A percentile compares a stretch with the other conserved stretches of the same genome.
Evolutionary conservation across 1,140 invertebrate genomes (phyloP).

Genomic region (Belonocnema kinseyi): DNA sequence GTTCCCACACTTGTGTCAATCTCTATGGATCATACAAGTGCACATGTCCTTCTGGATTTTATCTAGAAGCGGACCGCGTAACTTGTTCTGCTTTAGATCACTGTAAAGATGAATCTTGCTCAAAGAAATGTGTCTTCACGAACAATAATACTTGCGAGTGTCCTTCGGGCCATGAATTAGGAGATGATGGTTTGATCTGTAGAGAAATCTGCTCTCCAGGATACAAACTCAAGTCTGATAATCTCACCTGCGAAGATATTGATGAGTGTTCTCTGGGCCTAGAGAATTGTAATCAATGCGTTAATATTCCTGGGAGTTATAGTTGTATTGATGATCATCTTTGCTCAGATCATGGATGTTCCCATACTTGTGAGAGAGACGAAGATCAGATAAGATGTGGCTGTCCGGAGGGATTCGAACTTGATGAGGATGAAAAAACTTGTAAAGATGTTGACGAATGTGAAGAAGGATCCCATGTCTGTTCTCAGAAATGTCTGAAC

Average conservation of each 20-base stretch:
- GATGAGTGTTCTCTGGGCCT: slow-evolving; percentile 85
- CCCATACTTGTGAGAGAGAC: slow-evolving; percentile 48
- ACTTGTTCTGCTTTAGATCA: slow-evolving; percentile 40
- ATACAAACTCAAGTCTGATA: slow-evolving; percentile 75
- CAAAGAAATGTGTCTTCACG: slow-evolving; percentile 36
- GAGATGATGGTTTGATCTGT: slow-evolving; percentile 63
- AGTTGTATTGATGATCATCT: slow-evolving; percentile 61
- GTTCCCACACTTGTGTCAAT: slow-evolving; percentile 82
- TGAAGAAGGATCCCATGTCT: slow-evolving; percentile 65
- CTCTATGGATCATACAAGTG: slow-evolving; percentile 83
- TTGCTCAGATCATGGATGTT: slow-evolving; percentile 54
- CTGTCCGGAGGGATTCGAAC: slow-evolving; percentile 83
- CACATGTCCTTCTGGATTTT: slow-evolving; percentile 81
- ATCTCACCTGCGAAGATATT: slow-evolving; percentile 80
- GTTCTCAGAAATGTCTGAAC: slow-evolving; percentile 86
- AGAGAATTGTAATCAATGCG: slow-evolving; percentile 69
- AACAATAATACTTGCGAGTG: slow-evolving; percentile 63
- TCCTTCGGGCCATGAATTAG: slow-evolving; percentile 54
- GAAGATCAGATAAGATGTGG: slow-evolving; percentile 76
- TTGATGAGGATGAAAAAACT: slow-evolving; percentile 69
- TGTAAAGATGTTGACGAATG: slow-evolving; percentile 76
- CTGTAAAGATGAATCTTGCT: slow-evolving; percentile 45
- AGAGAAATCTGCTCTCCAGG: slow-evolving; percentile 72
- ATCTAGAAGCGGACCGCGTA: slow-evolving; percentile 48
- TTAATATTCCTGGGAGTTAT: slow-evolving; percentile 78